A percentile compares a stretch with the other conserved stretches of the same genome.
Evolutionary conservation across 2,888 invertebrate genomes (phyloP).

Genomic region (Aleiodes testaceus): DNA sequence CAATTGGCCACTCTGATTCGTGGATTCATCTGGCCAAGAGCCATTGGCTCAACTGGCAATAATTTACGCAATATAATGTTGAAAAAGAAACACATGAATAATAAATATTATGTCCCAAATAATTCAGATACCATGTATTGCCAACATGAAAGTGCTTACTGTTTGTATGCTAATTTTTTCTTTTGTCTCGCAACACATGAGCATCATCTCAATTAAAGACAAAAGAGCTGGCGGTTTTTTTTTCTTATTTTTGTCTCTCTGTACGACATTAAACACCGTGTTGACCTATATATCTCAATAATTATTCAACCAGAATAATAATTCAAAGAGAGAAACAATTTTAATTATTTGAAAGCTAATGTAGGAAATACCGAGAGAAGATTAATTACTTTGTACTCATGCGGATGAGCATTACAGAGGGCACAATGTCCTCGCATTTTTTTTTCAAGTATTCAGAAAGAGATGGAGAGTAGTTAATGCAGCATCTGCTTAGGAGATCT

Average conservation of each 20-base stretch:
- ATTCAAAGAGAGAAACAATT: neutral
- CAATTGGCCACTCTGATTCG: constrained; percentile 17
- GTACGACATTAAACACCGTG: constrained; percentile 3
- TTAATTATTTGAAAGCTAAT: constrained; percentile 11
- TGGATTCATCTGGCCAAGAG: constrained; percentile 26
- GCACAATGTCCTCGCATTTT: constrained; percentile 58
- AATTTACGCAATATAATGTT: constrained; percentile 15
- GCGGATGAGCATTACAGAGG: constrained; percentile 42
- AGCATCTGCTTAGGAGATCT: constrained; percentile 58
- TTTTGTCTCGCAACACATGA: constrained; percentile 14
- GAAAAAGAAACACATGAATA: constrained; percentile 18
- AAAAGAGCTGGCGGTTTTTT: constrained; percentile 55
- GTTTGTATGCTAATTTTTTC: constrained; percentile 23
- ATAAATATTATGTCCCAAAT: constrained; percentile 14
- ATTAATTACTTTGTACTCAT: constrained; percentile 31
- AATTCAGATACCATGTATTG: neutral
- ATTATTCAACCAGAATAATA: constrained; percentile 23
- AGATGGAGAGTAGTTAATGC: constrained; percentile 38
- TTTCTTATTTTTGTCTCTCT: constrained; percentile 1
- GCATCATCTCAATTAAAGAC: constrained; percentile 57
- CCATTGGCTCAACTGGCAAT: neutral
- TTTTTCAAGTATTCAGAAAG: constrained; percentile 49
- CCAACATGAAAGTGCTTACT: neutral
- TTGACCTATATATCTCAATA: constrained; percentile 60
- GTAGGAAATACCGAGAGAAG: constrained; percentile 27